These are phyloP conservation scores for Eulimnadia texana DNA, from an alignment of 1,140 invertebrate species.

Conservation along the genomic window DNA sequence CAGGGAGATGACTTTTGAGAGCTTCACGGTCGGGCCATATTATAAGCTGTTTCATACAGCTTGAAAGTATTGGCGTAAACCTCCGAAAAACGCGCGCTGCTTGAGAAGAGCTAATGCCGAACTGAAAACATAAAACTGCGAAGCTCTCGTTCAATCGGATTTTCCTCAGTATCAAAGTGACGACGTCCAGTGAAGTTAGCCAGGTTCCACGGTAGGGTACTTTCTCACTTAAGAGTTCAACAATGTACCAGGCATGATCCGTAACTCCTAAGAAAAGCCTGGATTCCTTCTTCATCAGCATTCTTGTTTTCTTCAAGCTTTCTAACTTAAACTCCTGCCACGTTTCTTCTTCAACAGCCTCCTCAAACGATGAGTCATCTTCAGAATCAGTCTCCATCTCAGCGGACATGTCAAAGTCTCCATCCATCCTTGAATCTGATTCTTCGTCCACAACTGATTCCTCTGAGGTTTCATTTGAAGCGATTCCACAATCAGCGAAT, in stretches of 20 bases:
- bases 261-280: neutral
- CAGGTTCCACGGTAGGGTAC: neutral
- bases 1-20: neutral
- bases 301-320: neutral
- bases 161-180: neutral
- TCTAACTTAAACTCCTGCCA: neutral
- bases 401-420: neutral
- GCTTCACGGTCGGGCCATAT: neutral
- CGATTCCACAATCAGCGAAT: neutral
- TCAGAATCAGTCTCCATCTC: neutral
- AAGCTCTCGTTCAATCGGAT: neutral
- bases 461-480: neutral
- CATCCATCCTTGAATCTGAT: neutral
- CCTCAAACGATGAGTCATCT: neutral
- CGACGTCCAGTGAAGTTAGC: neutral
- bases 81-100: neutral
- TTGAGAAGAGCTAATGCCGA: neutral
- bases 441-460: neutral
- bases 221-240: neutral
- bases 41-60: neutral
- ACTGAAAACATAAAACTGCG: neutral
- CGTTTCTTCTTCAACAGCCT: neutral
- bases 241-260: neutral
- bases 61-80: neutral
- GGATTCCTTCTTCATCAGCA: neutral